Conservation (phyloP, 2,797 vertebrate species). For the Xenopus petersii region DNA sequence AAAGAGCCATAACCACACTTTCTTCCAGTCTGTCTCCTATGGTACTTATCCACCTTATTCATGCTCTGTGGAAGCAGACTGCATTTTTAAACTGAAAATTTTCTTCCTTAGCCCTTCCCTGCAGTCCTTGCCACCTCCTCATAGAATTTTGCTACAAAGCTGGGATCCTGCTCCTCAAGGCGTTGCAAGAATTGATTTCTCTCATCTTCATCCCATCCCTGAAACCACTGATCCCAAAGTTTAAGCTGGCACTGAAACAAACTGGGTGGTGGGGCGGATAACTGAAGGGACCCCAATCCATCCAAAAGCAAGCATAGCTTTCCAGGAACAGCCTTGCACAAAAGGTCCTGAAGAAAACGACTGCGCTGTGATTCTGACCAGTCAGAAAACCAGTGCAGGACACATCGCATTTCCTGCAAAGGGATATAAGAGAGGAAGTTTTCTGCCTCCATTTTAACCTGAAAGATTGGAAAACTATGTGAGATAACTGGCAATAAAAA, state of each 20-base stretch:
- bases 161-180: conserved; percentile 74
- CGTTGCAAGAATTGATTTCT: conserved; percentile 79
- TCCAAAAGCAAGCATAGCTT: conserved; percentile 82
- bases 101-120: conserved; percentile 69
- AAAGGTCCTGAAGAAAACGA: conserved; percentile 78
- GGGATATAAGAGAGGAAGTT: conserved; percentile 73
- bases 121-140: conserved; percentile 74
- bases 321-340: conserved; percentile 83
- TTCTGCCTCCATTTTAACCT: conserved; percentile 44
- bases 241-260: conserved; percentile 88
- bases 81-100: no score
- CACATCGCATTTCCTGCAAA: conserved; percentile 83
- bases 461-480: conserved; percentile 9
- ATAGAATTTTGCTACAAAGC: conserved; percentile 79
- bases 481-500: no score
- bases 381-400: conserved; percentile 82
- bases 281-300: conserved; percentile 76
- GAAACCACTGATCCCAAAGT: conserved; percentile 91
- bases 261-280: conserved; percentile 75
- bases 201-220: conserved; percentile 83
- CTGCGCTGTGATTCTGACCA: conserved; percentile 76
- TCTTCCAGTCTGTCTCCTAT: not conserved
- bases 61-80: no score
- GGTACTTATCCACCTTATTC: no score
- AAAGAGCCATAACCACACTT: no score